Evolutionary conservation across 1,140 invertebrate genomes (phyloP), one percentile per base, ranked within the genome.

Genomic region (Drepana arcuata): DNA sequence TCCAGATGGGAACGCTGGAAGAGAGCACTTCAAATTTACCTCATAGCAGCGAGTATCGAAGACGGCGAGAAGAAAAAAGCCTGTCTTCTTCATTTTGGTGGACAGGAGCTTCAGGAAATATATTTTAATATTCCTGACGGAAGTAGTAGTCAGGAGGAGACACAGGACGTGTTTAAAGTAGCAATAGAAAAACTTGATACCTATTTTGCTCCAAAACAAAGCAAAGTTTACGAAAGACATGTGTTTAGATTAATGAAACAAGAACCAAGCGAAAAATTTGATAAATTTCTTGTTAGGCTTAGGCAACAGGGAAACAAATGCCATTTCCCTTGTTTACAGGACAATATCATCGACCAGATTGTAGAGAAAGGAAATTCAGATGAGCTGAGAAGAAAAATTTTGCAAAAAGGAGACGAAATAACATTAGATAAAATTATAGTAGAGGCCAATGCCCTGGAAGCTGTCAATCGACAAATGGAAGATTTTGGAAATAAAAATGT

Each of bases 201-300:
- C 9, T 64, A 49, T 15, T 39, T 63, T 23, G 18, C 43, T 1
- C 62, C 52, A 2, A 39, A 34, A 29, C 21, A 39, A 54, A 65
- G 41, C 32, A 45, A 37, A 37, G 27, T 16, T 31, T 61, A 49
- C 38, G 57, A 62, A 36, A 31, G 57, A 29, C 47, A 65, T 29
- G 2, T 57, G 13, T 63, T 63, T 34, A 25, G 49, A 15, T 33
- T 48, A 4, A 18, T 58, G 7, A 54, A 58, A 41, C 49, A 61
- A 34, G 48, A 59, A 35, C 5, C 5, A 15, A 34, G 24, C 12
- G 55, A 59, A 48, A 38, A 28, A n/a, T 52, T 63, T 34, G 45
- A 63, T 14, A 49, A 39, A 38, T 62, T 55, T 32, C 14, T 62
- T 10, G 31, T 55, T n/a, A 23, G 50, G 13, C 25, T 61, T 7